These are phyloP conservation scores for Melanerpes formicivorus DNA, from an alignment of 2,113 vertebrate species.

Conservation along the genomic window DNA sequence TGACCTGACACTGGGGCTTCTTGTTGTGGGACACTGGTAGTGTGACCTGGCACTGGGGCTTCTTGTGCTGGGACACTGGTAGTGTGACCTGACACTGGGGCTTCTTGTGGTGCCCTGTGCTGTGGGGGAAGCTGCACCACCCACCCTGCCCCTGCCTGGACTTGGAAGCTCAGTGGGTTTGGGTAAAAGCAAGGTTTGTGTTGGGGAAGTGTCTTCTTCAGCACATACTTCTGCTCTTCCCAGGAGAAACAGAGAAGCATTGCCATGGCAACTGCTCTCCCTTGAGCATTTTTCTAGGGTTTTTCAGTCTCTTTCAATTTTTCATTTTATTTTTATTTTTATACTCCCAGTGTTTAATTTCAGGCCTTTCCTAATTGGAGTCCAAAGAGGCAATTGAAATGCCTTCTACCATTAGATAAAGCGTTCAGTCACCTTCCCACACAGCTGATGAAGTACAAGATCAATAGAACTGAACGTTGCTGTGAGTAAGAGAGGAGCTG, in stretches of 20 bases:
- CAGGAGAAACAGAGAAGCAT: background rate
- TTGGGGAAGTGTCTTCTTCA: background rate
- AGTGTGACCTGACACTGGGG: background rate
- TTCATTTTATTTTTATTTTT: background rate
- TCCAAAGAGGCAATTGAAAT: background rate
- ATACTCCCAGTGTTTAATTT: conserved; percentile 5
- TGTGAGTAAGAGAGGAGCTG: background rate
- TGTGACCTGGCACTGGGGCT: background rate
- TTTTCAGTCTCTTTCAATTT: background rate
- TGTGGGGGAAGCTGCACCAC: background rate
- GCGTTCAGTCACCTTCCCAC: background rate
- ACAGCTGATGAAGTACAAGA: background rate
- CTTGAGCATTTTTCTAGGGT: background rate
- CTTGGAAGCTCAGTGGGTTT: background rate
- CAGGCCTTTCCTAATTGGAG: conserved; percentile 5
- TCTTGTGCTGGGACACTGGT: background rate
- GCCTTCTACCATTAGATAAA: background rate
- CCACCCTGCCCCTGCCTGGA: fast-evolving
- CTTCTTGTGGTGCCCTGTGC: background rate
- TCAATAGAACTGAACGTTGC: background rate
- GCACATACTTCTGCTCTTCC: background rate
- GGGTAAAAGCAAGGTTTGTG: background rate
- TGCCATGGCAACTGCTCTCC: conserved; percentile 3
- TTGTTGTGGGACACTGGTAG: background rate
- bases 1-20: background rate